Conservation (phyloP, 2,113 vertebrate species). For the Poeciliopsis turrubarensis region DNA sequence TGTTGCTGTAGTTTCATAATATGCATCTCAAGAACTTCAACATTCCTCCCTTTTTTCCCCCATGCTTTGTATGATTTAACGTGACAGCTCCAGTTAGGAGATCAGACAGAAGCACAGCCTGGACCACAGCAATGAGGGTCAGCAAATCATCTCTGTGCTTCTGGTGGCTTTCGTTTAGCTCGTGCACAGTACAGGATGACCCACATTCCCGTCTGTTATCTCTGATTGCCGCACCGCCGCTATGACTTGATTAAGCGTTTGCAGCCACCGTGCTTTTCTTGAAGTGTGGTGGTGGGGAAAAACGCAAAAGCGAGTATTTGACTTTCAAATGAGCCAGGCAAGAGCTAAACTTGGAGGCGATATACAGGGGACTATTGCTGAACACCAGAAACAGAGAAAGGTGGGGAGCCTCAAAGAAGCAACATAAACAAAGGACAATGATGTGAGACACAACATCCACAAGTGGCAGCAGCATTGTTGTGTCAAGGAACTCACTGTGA, state of each 20-base stretch:
- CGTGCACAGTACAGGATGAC: constrained; percentile 49
- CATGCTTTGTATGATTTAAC: neutral
- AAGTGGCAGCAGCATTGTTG: neutral
- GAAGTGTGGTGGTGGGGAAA: constrained; percentile 45
- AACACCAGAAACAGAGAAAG: constrained; percentile 34
- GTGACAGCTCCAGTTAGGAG: constrained; percentile 18
- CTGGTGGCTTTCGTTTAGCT: constrained; percentile 33
- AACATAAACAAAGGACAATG: constrained; percentile 48
- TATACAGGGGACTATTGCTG: constrained; percentile 54
- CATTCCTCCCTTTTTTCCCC: neutral
- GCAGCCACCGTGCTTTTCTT: constrained; percentile 41
- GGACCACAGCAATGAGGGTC: constrained; percentile 30
- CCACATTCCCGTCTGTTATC: constrained; percentile 70
- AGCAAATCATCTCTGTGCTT: constrained; percentile 48
- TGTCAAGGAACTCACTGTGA: constrained; percentile 35
- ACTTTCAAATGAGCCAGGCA: constrained; percentile 74
- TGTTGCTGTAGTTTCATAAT: constrained; percentile 1
- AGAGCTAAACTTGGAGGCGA: constrained; percentile 67
- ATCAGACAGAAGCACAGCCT: constrained; percentile 19
- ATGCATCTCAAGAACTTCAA: neutral
- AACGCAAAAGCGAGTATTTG: constrained; percentile 67
- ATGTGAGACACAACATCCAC: constrained; percentile 24
- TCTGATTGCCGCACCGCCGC: constrained; percentile 65
- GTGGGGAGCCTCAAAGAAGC: constrained; percentile 35
- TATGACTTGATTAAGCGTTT: constrained; percentile 70